Evolutionary conservation across 1,140 invertebrate genomes (phyloP).

Genomic region (Pseudobourletiella spinata): DNA sequence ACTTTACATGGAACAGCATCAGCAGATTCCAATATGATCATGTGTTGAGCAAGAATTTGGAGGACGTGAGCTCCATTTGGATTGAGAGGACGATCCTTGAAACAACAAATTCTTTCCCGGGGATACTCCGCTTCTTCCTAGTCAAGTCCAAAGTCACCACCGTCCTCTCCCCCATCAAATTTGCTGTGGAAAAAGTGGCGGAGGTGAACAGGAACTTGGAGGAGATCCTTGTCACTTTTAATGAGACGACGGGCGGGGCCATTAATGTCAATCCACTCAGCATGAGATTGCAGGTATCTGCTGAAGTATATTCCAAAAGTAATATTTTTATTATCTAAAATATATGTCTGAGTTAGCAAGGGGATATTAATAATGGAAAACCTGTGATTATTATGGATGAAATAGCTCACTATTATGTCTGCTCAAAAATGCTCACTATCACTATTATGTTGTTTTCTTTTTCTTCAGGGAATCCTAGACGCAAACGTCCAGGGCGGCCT

Average conservation of each 20-base stretch:
- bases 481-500: slow-evolving; percentile 94
- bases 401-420: neutral
- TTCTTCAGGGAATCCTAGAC: slow-evolving; percentile 70
- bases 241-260: slow-evolving; percentile 51
- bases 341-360: too few relatives aligned
- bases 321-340: too few relatives aligned
- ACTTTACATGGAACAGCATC: slow-evolving; percentile 86
- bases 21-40: slow-evolving; percentile 82
- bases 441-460: neutral
- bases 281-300: slow-evolving; percentile 68
- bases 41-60: slow-evolving; percentile 60
- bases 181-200: slow-evolving; percentile 88
- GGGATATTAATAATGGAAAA: neutral
- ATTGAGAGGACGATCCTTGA: slow-evolving; percentile 83
- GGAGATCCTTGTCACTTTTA: slow-evolving; percentile 64
- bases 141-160: slow-evolving; percentile 67
- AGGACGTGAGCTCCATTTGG: slow-evolving; percentile 77
- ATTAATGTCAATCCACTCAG: slow-evolving; percentile 81
- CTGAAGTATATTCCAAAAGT: too few relatives aligned
- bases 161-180: slow-evolving; percentile 80
- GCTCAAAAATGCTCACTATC: slow-evolving; percentile 23
- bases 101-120: slow-evolving; percentile 73
- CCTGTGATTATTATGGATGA: slow-evolving; percentile 13
- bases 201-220: slow-evolving; percentile 73
- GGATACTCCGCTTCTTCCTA: slow-evolving; percentile 90